Base-by-base conservation (phyloP, 2,888 invertebrate species). In the Uropetala carovei region DNA sequence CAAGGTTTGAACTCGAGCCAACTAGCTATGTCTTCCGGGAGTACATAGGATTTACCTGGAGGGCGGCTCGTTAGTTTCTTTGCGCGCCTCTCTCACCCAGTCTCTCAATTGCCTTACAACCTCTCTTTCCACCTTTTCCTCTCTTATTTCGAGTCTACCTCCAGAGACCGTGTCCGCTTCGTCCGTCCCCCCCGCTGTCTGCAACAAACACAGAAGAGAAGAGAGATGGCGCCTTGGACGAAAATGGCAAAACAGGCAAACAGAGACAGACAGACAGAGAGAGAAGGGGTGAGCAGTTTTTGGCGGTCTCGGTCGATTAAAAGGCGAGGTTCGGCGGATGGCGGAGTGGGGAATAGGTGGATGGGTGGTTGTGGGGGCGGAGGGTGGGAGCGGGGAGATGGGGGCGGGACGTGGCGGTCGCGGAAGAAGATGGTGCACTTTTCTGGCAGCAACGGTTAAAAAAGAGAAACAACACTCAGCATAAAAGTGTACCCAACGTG, bases 121-220 rank as follows among this genome's bases (percentile, higher is more conserved):
- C 86, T 86, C 60, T 86, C 86, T 86, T 86, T 60, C 86, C 86
- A 86, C 59, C 60, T 60, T 59, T 30, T 86, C 60, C 60, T 57
- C 86, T 89, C 64, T 89, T 89, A 64, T 89, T 60, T 60, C 16
- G 89, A 89, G 89, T 89, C 89, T 89, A 89, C 64, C 64, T 89
- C 89, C 89, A 89, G 89, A 89, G 89, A 89, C 89, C 89, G 56
- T 64, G 89, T 89, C 64, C 64, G 89, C 68, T 89, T 64, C 64
- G 64, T 64, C 89, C 89, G 64, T 89, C 64, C 89, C 89, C 89
- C 89, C 89, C 89, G 89, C 89, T 89, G 89, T 89, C 89, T 89
- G 89, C 43, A 89, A 89, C 89, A 89, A 89, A 89, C 89, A 89
- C 89, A 89, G 89, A 86, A 64, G 60, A 86, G 86, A 89, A 86